Conservation (phyloP, 2,888 invertebrate species). For the Acronicta aceris region DNA sequence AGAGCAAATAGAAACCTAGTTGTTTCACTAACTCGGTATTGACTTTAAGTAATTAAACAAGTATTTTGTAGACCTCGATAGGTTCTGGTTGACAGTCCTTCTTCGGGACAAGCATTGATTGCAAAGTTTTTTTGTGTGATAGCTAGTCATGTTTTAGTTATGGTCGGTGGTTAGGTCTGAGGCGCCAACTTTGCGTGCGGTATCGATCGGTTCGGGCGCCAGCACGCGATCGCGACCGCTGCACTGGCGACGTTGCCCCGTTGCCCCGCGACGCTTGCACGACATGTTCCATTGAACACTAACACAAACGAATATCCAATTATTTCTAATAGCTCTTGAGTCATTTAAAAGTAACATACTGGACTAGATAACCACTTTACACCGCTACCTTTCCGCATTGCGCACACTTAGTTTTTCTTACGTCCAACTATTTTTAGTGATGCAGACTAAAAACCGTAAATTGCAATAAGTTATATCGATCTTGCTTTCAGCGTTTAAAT, state of each 20-base stretch:
- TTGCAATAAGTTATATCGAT: conserved; percentile 19
- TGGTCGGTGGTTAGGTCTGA: conserved; percentile 69
- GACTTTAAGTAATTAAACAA: conserved; percentile 10
- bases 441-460: conserved; percentile 18
- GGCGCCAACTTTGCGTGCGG: conserved; percentile 82
- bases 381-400: conserved; percentile 49
- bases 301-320: conserved; percentile 57
- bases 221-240: conserved; percentile 84
- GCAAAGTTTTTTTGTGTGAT: conserved; percentile 19
- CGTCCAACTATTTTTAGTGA: conserved; percentile 13
- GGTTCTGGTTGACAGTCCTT: not conserved
- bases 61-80: not conserved
- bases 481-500: conserved; percentile 9
- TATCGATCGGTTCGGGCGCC: conserved; percentile 81
- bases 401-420: conserved; percentile 37
- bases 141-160: conserved; percentile 56
- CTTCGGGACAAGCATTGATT: conserved; percentile 22
- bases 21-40: not conserved
- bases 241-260: conserved; percentile 69
- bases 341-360: conserved; percentile 31
- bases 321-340: conserved; percentile 52
- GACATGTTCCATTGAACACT: conserved; percentile 53
- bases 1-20: no score
- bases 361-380: conserved; percentile 29
- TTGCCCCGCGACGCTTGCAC: conserved; percentile 48